Conservation (phyloP, 2,888 invertebrate genomes). For the Parnassius glacialis region DNA sequence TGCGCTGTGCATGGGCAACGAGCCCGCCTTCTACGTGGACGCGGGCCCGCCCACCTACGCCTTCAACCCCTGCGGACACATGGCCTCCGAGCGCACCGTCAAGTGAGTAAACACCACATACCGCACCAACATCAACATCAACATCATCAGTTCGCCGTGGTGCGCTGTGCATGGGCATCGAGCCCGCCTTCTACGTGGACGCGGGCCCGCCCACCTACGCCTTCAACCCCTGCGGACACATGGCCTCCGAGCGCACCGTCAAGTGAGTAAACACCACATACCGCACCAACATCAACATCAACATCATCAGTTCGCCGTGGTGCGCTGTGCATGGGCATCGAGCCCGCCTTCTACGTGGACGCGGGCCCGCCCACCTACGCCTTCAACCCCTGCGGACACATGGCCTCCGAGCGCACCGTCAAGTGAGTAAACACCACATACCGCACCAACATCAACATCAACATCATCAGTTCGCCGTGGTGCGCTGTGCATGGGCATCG, state of each 20-base stretch:
- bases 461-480: conserved; percentile 84
- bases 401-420: conserved; percentile 98
- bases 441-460: too few species aligned
- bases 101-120: conserved; percentile 84
- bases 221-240: conserved; percentile 99
- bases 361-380: conserved; percentile 95
- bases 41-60: conserved; percentile 95
- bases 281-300: too few species aligned
- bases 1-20: conserved; percentile 98
- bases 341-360: conserved; percentile 98
- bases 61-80: conserved; percentile 99
- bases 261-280: conserved; percentile 84
- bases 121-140: too few species aligned
- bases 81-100: conserved; percentile 98
- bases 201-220: conserved; percentile 95
- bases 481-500: conserved; percentile 98
- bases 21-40: conserved; percentile 98
- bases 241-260: conserved; percentile 98
- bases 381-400: conserved; percentile 99
- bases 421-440: conserved; percentile 84
- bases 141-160: conserved; percentile 84
- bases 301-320: conserved; percentile 84
- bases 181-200: conserved; percentile 98
- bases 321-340: conserved; percentile 98
- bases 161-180: conserved; percentile 98